Percentiles rank a stretch among this genome's conserved stretches.
These are phyloP conservation scores for Myanophis thanlyinensis DNA, from an alignment of 2,113 vertebrate genomes.

Conservation along the genomic window DNA sequence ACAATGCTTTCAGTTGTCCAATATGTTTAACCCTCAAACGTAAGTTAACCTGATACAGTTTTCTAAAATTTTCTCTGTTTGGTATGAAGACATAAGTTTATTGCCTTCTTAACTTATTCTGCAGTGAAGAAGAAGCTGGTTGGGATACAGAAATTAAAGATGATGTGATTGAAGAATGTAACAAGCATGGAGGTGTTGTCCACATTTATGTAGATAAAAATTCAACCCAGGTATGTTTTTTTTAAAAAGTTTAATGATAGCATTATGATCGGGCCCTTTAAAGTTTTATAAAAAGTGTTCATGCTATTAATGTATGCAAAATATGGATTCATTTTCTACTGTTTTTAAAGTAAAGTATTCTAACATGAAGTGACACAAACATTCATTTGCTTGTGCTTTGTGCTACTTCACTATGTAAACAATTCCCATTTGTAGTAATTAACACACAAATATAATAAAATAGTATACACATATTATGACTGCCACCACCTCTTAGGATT, in stretches of 20 bases:
- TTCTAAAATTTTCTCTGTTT: not conserved
- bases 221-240: slow-evolving; percentile 84
- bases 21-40: slow-evolving; percentile 96
- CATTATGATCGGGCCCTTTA: not conserved
- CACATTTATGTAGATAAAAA: slow-evolving; percentile 98
- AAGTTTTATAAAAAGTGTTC: not conserved
- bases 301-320: not conserved
- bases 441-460: not conserved
- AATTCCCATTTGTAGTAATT: not conserved
- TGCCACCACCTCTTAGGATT: not conserved
- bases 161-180: slow-evolving; percentile 97
- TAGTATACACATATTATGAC: not conserved
- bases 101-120: slow-evolving; percentile 8
- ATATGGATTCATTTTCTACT: not conserved
- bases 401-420: not conserved
- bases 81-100: not conserved
- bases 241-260: not conserved
- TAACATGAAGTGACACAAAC: not conserved
- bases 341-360: not conserved
- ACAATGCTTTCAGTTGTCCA: slow-evolving; percentile 96
- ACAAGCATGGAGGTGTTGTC: slow-evolving; percentile 95
- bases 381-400: not conserved
- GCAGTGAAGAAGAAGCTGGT: slow-evolving; percentile 86
- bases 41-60: slow-evolving; percentile 65
- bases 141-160: slow-evolving; percentile 96